phyloP scores from a whole-genome alignment of 2,797 vertebrate genomes.

The Muscicapa comitata region DNA sequence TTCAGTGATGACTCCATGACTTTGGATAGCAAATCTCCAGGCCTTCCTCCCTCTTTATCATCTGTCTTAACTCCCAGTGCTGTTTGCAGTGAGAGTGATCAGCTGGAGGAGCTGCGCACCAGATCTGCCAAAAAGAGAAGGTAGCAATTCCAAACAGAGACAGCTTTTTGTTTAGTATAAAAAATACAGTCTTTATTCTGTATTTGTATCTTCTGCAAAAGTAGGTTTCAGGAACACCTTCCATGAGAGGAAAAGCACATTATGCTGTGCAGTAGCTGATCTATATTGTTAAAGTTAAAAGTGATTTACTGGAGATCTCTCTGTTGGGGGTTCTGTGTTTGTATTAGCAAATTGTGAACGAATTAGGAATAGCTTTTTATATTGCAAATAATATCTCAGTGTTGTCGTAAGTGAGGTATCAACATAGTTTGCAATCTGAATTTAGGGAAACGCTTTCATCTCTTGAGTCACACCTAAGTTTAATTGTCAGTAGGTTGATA shows the following conservation, averaged over 20 bases:
- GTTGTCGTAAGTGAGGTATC: background rate
- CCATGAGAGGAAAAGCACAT: background rate
- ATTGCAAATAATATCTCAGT: background rate
- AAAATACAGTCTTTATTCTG: background rate
- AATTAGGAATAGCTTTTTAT: background rate
- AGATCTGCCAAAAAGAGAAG: conserved; percentile 87
- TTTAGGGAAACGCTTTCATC: background rate
- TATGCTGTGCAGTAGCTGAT: background rate
- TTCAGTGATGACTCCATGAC: conserved; percentile 90
- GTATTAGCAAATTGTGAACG: background rate
- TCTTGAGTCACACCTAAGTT: background rate
- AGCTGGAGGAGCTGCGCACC: conserved; percentile 86
- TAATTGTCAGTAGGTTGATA: background rate
- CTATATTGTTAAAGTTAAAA: background rate
- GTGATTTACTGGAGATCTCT: background rate
- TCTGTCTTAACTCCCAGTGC: conserved; percentile 66
- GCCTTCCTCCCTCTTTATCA: conserved; percentile 56
- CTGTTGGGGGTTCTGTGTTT: background rate
- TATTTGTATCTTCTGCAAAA: background rate
- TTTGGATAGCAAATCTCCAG: conserved; percentile 81
- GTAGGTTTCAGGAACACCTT: background rate
- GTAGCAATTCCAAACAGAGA: conserved; percentile 37
- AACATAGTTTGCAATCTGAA: background rate
- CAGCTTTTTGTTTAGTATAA: background rate
- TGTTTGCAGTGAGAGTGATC: conserved; percentile 62